Base-by-base conservation (phyloP, 2,888 invertebrate genomes). In the Drosophila macrospina region DNA sequence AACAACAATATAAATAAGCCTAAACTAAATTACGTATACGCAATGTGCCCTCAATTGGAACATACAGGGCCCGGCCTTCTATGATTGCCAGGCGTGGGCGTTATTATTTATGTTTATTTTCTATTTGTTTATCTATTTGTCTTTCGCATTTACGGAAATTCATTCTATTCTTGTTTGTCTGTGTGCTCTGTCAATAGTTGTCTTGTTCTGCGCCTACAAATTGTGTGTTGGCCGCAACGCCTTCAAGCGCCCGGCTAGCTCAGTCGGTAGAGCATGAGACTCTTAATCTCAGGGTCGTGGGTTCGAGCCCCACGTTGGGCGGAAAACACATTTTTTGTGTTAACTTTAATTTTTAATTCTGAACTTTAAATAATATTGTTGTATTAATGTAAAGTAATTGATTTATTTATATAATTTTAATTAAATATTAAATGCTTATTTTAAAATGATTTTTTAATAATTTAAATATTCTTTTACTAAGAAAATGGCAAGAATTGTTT, bases 271-370 rank as follows among this genome's bases (percentile, higher is more conserved):
- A 92, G 91, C 91, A 91, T 90, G 91, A 91, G 91, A 91, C 91
- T 91, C 91, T 91, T 92, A 91, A 91, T 91, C 91, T 91, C 91
- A 90, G 91, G 91, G 91, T 91, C 91, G 91, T 92, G 91, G 91
- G 91, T 92, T 91, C 91, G 91, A 92, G 91, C 91, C 92, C 91
- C 91, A 92, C 91, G 90, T 91, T 91, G 90, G 91, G 90, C 90
- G 91, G 44, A 66, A 41, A 2, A 0, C 5, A 7, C 7, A 0
- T 4, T 30, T 45, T 69, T 56, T 34, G 5, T 34, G n/a, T 13
- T 6, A 13, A 6, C 13, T 13, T 13, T 36, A 13, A 6, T n/a
- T 20, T 3, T 34, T 13, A 6, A 13, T 28, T 24, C 30, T 15
- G 7, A 28, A 28, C 11, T 41, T 8, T 0, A 10, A 15, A 5